Evolutionary conservation across 2,797 vertebrate genomes (phyloP).

Genomic region (Enteromius fasciolatus): DNA sequence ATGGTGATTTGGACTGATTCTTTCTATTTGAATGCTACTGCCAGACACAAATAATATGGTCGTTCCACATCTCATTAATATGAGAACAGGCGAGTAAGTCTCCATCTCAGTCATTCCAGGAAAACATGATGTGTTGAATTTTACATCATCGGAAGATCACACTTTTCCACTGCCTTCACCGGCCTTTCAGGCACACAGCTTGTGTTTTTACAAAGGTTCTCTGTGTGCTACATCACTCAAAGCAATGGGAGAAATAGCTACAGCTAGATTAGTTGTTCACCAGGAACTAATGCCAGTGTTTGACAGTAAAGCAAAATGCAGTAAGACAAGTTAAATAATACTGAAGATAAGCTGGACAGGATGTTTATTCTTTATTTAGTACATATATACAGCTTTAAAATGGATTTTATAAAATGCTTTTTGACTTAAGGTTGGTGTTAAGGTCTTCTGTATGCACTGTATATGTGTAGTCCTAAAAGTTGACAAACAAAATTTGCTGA

Average conservation of each 20-base stretch:
- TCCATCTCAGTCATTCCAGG: slow-evolving; percentile 63
- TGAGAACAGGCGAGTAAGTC: slow-evolving; percentile 52
- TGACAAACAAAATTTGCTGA: no score
- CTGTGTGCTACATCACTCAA: slow-evolving; percentile 28
- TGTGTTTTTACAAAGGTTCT: slow-evolving; percentile 22
- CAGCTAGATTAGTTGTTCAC: background rate
- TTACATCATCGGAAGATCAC: slow-evolving; percentile 60
- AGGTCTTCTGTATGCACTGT: no score
- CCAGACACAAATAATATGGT: slow-evolving; percentile 54
- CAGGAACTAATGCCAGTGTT: background rate
- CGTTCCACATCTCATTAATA: slow-evolving; percentile 63
- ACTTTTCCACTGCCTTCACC: slow-evolving; percentile 68
- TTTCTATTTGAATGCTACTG: slow-evolving; percentile 38
- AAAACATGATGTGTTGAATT: slow-evolving; percentile 71
- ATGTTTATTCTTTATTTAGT: slow-evolving; percentile 19
- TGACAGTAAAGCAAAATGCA: slow-evolving; percentile 6
- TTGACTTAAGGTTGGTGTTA: background rate
- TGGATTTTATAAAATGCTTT: background rate
- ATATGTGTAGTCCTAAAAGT: no score
- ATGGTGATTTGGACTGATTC: background rate
- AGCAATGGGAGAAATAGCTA: slow-evolving; percentile 28
- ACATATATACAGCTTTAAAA: background rate
- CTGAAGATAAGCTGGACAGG: background rate
- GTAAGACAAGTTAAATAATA: background rate
- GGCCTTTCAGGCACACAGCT: slow-evolving; percentile 37